Evolutionary conservation across 2,797 vertebrate species (phyloP), one percentile per base, ranked within the genome.

Genomic region (Platalea minor): DNA sequence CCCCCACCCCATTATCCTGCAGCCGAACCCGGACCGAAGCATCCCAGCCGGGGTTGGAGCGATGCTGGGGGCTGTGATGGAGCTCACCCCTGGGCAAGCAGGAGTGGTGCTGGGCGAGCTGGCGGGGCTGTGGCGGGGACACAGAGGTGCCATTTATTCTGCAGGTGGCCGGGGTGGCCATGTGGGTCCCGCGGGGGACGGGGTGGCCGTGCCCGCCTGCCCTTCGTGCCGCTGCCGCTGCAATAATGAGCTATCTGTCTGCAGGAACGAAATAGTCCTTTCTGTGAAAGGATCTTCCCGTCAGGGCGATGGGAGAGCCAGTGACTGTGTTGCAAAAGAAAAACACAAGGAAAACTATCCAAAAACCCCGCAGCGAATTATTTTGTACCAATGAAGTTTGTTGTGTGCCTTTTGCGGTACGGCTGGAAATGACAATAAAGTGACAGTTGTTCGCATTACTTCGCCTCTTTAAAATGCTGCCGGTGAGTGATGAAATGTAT

Each of bases 211-310:
- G 31, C 85, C 84, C 50, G 5, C 65, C 68, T 53, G 76, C 80
- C 61, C 74, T 83, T 18, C 18, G 59, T 79, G 85, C 86, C 31
- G 2, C 57, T 89, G 69, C 89, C 51, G 79, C 74, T 68, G 78
- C 82, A 50, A 69, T 91, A 86, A 39, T 35, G 92, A 96, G 86
- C 91, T 88, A 69, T 97, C 96, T 97, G 97, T 97, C 96, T 97
- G 87, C 97, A 72, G 68, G 69, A 96, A 87, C 68, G 94, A 97
- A 97, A 96, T 98, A 97, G 96, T 98, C 99, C 99, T 99, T 99
- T 99, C 99, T 98, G 98, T 99, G 99, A 99, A 99, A 99, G 99
- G 99, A 98, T 98, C 97, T 93, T 93, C 97, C 96, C 88, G 39
- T 97, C 94, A 23, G 96, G 97, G 97, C 85, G 95, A 85, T 88